A percentile compares a stretch with the other conserved stretches of the same genome.
Conservation (phyloP, 2,888 invertebrate genomes). For the Laothoe populi region DNA sequence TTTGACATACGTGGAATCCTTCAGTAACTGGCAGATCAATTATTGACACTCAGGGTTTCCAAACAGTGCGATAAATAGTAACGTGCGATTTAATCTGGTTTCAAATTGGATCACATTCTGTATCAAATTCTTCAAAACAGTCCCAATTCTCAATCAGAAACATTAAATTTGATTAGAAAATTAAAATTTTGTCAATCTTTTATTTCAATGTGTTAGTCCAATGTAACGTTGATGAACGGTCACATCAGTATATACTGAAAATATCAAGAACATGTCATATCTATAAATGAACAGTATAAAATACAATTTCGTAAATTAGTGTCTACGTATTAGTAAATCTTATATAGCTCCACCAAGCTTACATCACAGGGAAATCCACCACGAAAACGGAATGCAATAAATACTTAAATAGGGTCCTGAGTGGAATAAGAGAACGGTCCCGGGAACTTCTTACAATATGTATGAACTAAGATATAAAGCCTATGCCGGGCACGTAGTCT, state of each 20-base stretch:
- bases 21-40: too few species aligned
- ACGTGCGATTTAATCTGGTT: too few species aligned
- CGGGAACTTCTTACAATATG: constrained; percentile 24
- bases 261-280: constrained; percentile 10
- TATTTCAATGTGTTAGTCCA: too few species aligned
- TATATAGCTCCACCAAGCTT: constrained; percentile 1
- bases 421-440: constrained; percentile 27
- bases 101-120: too few species aligned
- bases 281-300: neutral
- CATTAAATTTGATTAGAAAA: too few species aligned
- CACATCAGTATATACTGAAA: neutral
- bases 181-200: too few species aligned
- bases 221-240: too few species aligned
- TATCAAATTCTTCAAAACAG: too few species aligned
- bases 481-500: constrained; percentile 17
- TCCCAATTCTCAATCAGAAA: too few species aligned
- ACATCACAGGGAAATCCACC: constrained; percentile 21
- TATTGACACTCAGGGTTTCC: too few species aligned
- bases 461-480: constrained; percentile 18
- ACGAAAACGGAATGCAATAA: constrained; percentile 20
- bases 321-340: neutral
- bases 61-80: too few species aligned
- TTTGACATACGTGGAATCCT: too few species aligned
- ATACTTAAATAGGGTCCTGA: constrained; percentile 25
- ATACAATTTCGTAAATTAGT: constrained; percentile 1